These are phyloP conservation scores for Pseudanteris insignis DNA, from an alignment of 2,888 invertebrate species.

Conservation along the genomic window DNA sequence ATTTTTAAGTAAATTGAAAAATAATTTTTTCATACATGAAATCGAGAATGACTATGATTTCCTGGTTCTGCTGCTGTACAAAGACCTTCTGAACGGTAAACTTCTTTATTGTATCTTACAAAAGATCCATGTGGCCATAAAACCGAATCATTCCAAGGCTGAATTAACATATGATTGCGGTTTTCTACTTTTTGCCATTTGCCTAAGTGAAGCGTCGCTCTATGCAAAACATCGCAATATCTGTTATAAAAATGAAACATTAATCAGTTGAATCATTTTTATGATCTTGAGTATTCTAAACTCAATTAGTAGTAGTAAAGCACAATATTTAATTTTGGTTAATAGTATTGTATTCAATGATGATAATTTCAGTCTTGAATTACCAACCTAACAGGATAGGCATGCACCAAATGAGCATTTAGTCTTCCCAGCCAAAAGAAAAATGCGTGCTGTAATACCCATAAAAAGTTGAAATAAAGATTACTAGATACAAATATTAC, in stretches of 20 bases:
- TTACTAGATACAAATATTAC: conserved; percentile 62
- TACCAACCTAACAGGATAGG: conserved; percentile 68
- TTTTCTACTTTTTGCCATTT: conserved; percentile 75
- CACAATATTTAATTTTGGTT: too few relatives aligned
- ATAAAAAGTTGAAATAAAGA: conserved; percentile 83
- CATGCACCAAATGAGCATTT: conserved; percentile 67
- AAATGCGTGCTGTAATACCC: conserved; percentile 84
- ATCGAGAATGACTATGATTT: conserved; percentile 80
- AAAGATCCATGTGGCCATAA: conserved; percentile 82
- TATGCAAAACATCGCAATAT: conserved; percentile 89
- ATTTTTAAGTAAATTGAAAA: too few relatives aligned
- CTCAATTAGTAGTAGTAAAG: too few relatives aligned
- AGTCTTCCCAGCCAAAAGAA: conserved; percentile 88
- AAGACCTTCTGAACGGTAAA: conserved; percentile 80
- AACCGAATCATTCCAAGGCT: conserved; percentile 70
- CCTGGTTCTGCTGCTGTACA: conserved; percentile 90
- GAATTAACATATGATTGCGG: conserved; percentile 69
- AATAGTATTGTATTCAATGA: too few relatives aligned
- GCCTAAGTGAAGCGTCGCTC: conserved; percentile 89
- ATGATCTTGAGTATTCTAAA: too few relatives aligned
- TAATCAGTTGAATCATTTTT: not conserved
- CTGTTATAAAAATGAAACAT: conserved; percentile 55
- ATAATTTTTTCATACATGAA: conserved; percentile 74
- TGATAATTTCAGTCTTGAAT: too few relatives aligned
- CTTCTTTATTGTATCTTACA: conserved; percentile 76